Conservation (phyloP, 2,113 vertebrate species). For the Ellobius talpinus region DNA sequence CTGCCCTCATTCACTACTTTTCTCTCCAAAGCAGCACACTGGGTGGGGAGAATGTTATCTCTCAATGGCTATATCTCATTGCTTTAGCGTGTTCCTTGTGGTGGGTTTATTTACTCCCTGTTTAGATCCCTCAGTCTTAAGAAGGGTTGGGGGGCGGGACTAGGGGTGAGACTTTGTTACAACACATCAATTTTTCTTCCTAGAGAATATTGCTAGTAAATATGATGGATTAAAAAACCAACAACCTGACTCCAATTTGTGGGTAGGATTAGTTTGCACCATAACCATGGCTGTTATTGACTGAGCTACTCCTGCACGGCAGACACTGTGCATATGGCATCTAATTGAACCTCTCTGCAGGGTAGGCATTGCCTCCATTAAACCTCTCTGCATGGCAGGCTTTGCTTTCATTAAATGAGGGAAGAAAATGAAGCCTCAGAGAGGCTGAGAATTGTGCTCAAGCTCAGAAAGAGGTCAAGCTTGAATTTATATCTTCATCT, state of each 20-base stretch:
- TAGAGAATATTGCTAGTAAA: conserved; percentile 29
- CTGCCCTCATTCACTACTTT: neutral
- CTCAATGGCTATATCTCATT: neutral
- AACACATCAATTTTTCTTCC: neutral
- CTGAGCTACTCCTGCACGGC: neutral
- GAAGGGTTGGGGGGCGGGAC: neutral
- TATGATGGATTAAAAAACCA: neutral
- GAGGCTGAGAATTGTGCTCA: neutral
- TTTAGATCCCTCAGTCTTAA: neutral
- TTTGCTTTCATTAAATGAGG: neutral
- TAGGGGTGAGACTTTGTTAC: neutral
- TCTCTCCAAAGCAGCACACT: conserved; percentile 45
- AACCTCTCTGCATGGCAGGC: neutral
- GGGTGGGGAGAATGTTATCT: neutral
- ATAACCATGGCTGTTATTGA: neutral
- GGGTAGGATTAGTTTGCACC: neutral
- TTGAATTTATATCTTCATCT: neutral
- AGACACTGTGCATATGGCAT: fast-evolving
- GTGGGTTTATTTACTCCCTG: neutral
- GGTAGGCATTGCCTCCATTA: neutral
- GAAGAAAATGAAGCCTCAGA: neutral
- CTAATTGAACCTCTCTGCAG: neutral
- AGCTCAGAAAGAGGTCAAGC: neutral
- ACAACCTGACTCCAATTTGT: neutral
- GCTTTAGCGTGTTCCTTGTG: neutral